Evolutionary conservation across 2,888 invertebrate species (phyloP), one percentile per base, ranked within the genome.

Genomic region (Griposia aprilina): DNA sequence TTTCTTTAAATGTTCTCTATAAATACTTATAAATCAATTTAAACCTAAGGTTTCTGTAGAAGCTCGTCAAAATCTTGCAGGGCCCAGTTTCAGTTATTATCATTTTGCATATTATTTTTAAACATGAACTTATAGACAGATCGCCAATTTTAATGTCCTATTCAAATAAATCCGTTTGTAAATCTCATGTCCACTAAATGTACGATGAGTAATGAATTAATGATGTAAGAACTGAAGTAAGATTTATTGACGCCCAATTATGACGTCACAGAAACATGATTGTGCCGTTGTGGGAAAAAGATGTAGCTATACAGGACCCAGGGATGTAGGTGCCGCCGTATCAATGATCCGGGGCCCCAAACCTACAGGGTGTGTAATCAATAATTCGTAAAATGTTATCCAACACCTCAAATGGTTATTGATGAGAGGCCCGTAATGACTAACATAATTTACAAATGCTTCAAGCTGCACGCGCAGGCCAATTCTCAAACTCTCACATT

Each of bases 181-280:
- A 55, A 63, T 50, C 3, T 81, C n/a, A 50, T 74, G 15, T 60
- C 15, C 15, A 15, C 26, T 60, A 26, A 60, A 60, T 50, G 23
- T 73, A 59, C 3, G 8, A 45, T 30, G 6, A 62, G 20, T 41
- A 36, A 41, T 74, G 20, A 36, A 62, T 15, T 41, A 36, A 41
- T 74, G 20, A 36, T 48, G 30, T 26, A 50, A 50, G 48, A 59
- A 82, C 50, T n/a, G 78, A 74, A 7, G 13, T 76, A 73, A 63
- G 3, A 81, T 62, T 62, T 48, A 26, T 11, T 23, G 48, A 13
- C 26, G 26, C 26, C 67, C 67, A 17, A 36, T 52, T 52, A 17
- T 36, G 68, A 36, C 23, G 45, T 60, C 60, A 26, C 20, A 17
- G 41, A 74, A 13, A 17, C 23, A 23, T 74, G 17, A 23, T 41